Base-by-base conservation (phyloP, 1,140 invertebrate genomes). In the Dinothrombium tinctorium region DNA sequence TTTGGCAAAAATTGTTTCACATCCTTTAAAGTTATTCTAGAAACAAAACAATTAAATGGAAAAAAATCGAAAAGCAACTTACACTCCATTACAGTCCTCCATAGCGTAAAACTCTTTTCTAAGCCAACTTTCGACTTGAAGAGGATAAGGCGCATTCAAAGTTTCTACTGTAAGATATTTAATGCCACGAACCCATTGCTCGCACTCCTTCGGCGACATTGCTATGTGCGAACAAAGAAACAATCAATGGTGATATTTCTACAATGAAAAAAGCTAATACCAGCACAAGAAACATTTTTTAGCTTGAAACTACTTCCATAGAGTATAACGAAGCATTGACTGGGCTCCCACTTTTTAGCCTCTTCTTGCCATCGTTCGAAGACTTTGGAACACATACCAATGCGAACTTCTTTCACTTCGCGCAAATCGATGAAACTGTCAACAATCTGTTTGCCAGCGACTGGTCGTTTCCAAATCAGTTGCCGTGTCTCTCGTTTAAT, bases 341-440 rank as follows among this genome's bases (percentile, higher is more conserved):
- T 59, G 47, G 59, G 65, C 49, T 89, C 81, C 31, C 74, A 68
- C 51, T 69, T 72, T 51, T 80, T 79, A 6, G 72, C 63, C 53
- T 92, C 84, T 44, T 90, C 83, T 3, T 75, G 69, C 74, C 81
- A 89, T 54, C 74, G 71, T 44, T 90, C 83, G 63, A 92, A 92
- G 51, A 87, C 81, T 60, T 84, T 87, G 0, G 78, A 82, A 50
- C 65, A 71, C 56, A 83, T 87, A 2, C 84, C 84, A 33, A 72
- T 49, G 25, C 84, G 66, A 23, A 90, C 68, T 65, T 92, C 84
- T 59, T 86, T 86, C 1, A 92, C 71, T 60, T 87, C 77, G 39
- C 76, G 58, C 42, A 92, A 68, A 55, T 87, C 79, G 46, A 89
- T 42, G n/a, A 32, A 15, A n/a, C 44, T 38, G 41, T 51, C 46